Base-by-base conservation (phyloP, 1,140 invertebrate species). In the Chionoecetes opilio region DNA sequence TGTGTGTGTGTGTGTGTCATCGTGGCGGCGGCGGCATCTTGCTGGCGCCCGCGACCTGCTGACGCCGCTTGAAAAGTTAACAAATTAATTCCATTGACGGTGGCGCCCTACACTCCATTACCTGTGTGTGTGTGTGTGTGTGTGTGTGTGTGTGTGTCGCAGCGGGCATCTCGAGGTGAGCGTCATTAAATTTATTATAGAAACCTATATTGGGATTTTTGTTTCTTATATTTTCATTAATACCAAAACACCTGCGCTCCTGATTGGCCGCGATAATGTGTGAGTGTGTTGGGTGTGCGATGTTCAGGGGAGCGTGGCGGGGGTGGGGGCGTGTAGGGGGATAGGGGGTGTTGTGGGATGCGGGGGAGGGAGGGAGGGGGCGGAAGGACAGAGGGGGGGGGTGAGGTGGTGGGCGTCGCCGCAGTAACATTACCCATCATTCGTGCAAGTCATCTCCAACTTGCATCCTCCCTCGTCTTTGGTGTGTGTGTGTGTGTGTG, bases 41-140 rank as follows among this genome's bases (percentile, higher is more conserved):
- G 11, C 21, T 17, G 46, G 46, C 46, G 46, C 46, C 46, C 46
- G 46, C 63, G 63, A 75, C 63, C 63, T 75, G 63, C 63, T 75
- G 63, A 75, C 63, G 63, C n/a, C 63, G n/a, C 63, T 21, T 75
- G 63, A 75, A 75, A 75, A 75, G 21, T 75, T 75, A 75, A 75
- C 63, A 75, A 75, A 75, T 75, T 17, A 75, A 3, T n/a, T 75
- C 21, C 63, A 75, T 75, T 26, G 8, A n/a, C 21, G 63, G n/a
- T n/a, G 63, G 63, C 63, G 63, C 63, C 63, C 21, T 11, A 5
- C 63, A 75, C 63, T 75, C 63, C 63, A 75, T 75, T 75, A 75
- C 63, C 63, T 75, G 63, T 75, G 63, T 75, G 63, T 75, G 63
- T 75, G 63, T 75, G 63, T 75, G 53, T 75, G 41, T 75, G 53